phyloP scores from a whole-genome alignment of 2,797 vertebrate genomes.

The Halcyon leucocephala region DNA sequence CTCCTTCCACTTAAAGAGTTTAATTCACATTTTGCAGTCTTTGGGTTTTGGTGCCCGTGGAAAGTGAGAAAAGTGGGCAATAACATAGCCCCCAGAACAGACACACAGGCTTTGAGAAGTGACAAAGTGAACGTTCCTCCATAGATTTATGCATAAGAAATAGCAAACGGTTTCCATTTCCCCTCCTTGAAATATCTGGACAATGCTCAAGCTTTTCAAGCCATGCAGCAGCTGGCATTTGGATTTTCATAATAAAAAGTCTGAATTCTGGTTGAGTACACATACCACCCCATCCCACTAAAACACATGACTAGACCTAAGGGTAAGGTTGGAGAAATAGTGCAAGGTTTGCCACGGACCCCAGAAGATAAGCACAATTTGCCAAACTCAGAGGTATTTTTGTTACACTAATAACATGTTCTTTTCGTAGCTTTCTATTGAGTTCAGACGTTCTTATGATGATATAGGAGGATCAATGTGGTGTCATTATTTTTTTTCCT shows the following conservation, averaged over 20 bases:
- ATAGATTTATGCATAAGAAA: background rate
- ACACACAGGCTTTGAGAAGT: background rate
- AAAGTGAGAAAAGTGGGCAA: background rate
- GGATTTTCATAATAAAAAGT: constrained; percentile 17
- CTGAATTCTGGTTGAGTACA: background rate
- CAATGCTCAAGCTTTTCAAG: background rate
- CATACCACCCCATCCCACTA: background rate
- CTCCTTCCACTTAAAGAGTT: background rate
- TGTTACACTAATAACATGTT: background rate
- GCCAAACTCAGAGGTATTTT: background rate
- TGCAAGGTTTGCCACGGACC: background rate
- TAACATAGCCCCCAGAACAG: background rate
- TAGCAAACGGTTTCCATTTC: constrained; percentile 50
- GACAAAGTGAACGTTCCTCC: background rate
- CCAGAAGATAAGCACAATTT: background rate
- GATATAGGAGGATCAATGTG: constrained; percentile 9
- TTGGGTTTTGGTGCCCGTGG: background rate
- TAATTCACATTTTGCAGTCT: background rate
- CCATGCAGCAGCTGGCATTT: constrained; percentile 36
- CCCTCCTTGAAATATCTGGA: constrained; percentile 12
- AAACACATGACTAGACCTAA: constrained; percentile 5
- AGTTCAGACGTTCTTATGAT: constrained; percentile 28
- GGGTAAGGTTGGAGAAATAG: background rate
- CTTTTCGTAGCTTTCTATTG: background rate
- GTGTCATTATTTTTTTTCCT: constrained; percentile 1